These are phyloP conservation scores for Heliconius ethilla DNA, from an alignment of 2,888 invertebrate species.

Conservation along the genomic window DNA sequence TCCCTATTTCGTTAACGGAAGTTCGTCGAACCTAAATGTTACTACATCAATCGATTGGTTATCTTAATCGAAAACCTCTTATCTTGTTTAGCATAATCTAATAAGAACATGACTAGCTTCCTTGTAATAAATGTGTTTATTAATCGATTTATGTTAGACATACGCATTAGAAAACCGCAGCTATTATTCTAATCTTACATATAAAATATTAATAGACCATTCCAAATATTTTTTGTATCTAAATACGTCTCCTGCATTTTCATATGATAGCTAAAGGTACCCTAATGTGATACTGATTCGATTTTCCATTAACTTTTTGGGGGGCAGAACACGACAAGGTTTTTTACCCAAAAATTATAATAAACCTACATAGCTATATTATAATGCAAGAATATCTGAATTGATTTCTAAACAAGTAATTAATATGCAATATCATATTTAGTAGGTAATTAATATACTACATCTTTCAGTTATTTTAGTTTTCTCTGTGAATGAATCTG, in stretches of 20 bases:
- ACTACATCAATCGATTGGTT: constrained; percentile 61
- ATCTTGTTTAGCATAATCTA: constrained; percentile 59
- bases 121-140: constrained; percentile 28
- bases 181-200: neutral
- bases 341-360: neutral
- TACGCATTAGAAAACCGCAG: neutral
- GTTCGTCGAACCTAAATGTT: constrained; percentile 72
- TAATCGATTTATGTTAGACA: constrained; percentile 6
- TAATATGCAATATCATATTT: too few relatives aligned
- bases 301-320: neutral
- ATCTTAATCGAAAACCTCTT: constrained; percentile 64
- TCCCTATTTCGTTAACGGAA: constrained; percentile 69
- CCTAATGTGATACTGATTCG: too few relatives aligned
- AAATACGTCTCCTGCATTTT: neutral
- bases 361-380: too few relatives aligned
- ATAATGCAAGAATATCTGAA: too few relatives aligned
- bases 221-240: neutral
- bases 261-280: neutral
- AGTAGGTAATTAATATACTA: too few relatives aligned
- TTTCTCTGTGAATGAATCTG: too few relatives aligned
- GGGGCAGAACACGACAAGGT: neutral
- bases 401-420: too few relatives aligned
- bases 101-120: constrained; percentile 33
- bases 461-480: too few relatives aligned
- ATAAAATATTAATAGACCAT: neutral